phyloP scores from a whole-genome alignment of 92 coral and sea anemone species.

The Montipora capitata region DNA sequence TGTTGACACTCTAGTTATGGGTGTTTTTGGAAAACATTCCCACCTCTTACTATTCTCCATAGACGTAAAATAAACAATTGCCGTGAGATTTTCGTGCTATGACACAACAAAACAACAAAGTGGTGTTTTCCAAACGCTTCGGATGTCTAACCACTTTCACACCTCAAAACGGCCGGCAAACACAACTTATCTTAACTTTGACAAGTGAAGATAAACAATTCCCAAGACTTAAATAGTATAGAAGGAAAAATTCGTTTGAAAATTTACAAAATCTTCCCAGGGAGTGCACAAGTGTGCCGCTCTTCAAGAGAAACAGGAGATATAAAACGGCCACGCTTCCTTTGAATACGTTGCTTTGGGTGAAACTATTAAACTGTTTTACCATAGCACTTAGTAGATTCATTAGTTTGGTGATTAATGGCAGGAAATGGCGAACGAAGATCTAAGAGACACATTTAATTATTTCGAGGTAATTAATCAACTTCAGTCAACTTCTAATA shows the following conservation, averaged over 20 bases:
- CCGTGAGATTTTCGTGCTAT: constrained; percentile 13
- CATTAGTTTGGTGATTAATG: constrained; percentile 55
- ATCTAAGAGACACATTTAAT: constrained; percentile 43
- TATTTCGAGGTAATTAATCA: constrained; percentile 49
- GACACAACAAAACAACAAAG: constrained; percentile 43
- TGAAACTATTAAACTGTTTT: constrained; percentile 19
- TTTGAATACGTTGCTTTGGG: not conserved
- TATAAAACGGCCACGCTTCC: not conserved
- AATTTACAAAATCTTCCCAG: not conserved
- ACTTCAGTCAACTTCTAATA: constrained; percentile 47
- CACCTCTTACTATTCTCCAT: constrained; percentile 17
- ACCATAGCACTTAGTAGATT: constrained; percentile 20
- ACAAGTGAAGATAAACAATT: constrained; percentile 23
- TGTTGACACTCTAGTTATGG: constrained; percentile 57
- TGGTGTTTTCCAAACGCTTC: constrained; percentile 32
- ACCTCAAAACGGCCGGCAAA: constrained; percentile 11
- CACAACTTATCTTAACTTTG: constrained; percentile 22
- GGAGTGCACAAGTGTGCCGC: not conserved
- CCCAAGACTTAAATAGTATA: not conserved
- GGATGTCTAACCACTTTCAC: constrained; percentile 22
- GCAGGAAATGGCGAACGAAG: constrained; percentile 58
- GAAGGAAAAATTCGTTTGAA: not conserved
- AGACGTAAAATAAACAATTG: constrained; percentile 32
- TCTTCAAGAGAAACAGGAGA: not conserved
- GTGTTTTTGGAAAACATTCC: constrained; percentile 54